Evolutionary conservation across 2,888 invertebrate genomes (phyloP).

Genomic region (Hipparchia sbordonii): DNA sequence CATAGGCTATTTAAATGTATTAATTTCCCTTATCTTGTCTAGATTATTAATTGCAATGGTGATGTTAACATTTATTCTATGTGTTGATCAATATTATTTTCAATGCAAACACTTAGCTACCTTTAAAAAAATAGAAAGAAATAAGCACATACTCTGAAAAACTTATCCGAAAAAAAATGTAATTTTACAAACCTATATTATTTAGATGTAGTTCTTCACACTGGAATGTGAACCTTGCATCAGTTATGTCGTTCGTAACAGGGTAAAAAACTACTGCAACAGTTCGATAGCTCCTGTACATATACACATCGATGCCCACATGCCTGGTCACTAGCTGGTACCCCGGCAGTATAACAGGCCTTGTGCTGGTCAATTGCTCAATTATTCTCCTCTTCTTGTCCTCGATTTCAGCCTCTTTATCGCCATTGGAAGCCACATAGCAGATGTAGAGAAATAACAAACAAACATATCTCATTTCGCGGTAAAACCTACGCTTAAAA

Average conservation of each 20-base stretch:
- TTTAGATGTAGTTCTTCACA: conserved; percentile 78
- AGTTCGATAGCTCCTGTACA: conserved; percentile 75
- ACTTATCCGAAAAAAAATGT: background rate
- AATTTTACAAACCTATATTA: conserved; percentile 69
- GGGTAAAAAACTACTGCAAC: conserved; percentile 75
- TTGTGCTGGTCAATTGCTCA: conserved; percentile 67
- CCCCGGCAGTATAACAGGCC: conserved; percentile 67
- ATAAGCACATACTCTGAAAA: too few species aligned
- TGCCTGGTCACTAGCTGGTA: conserved; percentile 75
- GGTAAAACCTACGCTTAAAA: conserved; percentile 14
- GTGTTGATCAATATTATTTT: too few species aligned
- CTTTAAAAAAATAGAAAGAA: too few species aligned
- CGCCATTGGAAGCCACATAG: conserved; percentile 61
- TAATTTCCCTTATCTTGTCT: too few species aligned
- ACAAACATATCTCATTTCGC: conserved; percentile 64
- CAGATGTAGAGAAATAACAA: conserved; percentile 63
- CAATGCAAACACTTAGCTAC: too few species aligned
- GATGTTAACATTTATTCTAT: too few species aligned
- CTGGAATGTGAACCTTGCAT: conserved; percentile 76
- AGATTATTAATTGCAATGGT: too few species aligned
- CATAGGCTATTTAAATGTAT: too few species aligned
- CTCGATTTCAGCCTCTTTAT: conserved; percentile 66
- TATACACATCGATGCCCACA: conserved; percentile 73
- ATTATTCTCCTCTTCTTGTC: conserved; percentile 69
- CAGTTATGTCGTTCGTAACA: conserved; percentile 66